Evolutionary conservation across 2,888 invertebrate species (phyloP), one percentile per base, ranked within the genome.

Genomic region (Cephus pulcher): DNA sequence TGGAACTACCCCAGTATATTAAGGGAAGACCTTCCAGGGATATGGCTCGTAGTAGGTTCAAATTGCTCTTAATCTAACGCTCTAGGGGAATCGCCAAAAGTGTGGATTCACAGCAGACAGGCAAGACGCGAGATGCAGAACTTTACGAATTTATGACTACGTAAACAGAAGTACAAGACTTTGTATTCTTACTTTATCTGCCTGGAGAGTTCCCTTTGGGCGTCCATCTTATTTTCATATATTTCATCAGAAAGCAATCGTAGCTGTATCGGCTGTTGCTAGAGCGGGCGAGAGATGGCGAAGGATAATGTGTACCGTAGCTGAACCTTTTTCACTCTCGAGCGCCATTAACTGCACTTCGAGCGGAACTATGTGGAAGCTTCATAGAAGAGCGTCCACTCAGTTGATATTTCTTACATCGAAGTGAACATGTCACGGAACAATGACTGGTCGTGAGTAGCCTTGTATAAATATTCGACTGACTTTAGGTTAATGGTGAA

Each of bases 81-180:
- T 56, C 56, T 23, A 9, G 23, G 56, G 56, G 56, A 23, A 56
- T 56, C 23, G 56, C 56, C 56, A 0, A 9, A 56, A 56, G 56
- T 56, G 56, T 56, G 56, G 9, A 56, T 56, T 56, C 56, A 23
- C 23, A 70, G 35, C 37, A 76, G 68, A 68, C 77, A 40, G 75
- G 37, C 73, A 74, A 74, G 40, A 75, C 71, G 34, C n/a, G n/a
- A 79, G 77, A 40, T 33, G 74, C 68, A 76, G 76, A 80, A 79
- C 69, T 79, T 76, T 76, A 74, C 33, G 77, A 79, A 15, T 35
- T 71, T 71, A 71, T 30, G 71, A 30, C 30, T 34, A 71, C 30
- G 30, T 30, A 71, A 71, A 71, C 30, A 9, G 6, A 56, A 9
- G 56, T 23, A 56, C 12, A 23, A 30, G 32, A 71, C 23, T 71